Percentiles rank a stretch among this genome's conserved stretches.
Conservation (phyloP, 2,888 invertebrate genomes). For the Agrotis puta region DNA sequence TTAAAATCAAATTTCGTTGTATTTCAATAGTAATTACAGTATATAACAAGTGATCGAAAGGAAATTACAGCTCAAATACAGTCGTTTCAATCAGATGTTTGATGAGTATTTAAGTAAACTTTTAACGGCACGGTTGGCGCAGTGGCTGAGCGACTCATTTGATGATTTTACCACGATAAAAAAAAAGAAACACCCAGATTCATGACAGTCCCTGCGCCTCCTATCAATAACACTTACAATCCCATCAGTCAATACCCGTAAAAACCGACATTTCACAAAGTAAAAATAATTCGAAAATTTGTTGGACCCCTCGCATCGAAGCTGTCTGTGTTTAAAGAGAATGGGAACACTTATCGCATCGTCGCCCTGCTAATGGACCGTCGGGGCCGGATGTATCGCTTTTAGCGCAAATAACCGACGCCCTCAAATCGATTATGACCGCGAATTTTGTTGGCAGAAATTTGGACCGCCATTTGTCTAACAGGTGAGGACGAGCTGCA, state of each 20-base stretch:
- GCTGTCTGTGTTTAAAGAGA: conserved; percentile 61
- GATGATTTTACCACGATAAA: too few species aligned
- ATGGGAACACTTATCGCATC: conserved; percentile 73
- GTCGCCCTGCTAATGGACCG: conserved; percentile 74
- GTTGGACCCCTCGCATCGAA: conserved; percentile 18
- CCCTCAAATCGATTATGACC: conserved; percentile 70
- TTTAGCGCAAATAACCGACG: conserved; percentile 73
- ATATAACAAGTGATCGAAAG: not conserved
- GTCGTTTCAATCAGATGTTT: too few species aligned
- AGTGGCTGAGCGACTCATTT: too few species aligned
- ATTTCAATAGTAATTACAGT: not conserved
- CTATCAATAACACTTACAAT: conserved; percentile 5
- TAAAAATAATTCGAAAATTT: conserved; percentile 38
- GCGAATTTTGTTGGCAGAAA: conserved; percentile 60
- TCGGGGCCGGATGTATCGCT: conserved; percentile 76
- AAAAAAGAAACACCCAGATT: not conserved
- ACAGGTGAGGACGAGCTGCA: conserved; percentile 29
- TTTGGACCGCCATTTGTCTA: conserved; percentile 57
- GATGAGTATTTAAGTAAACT: too few species aligned
- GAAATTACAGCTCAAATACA: not conserved
- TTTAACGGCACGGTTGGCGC: too few species aligned
- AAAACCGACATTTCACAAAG: conserved; percentile 5
- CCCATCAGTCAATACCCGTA: not conserved
- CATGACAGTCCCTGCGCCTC: not conserved
- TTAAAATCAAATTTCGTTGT: not conserved